Evolutionary conservation across 1,140 invertebrate species (phyloP), one percentile per base, ranked within the genome.

Genomic region (Metaphire vulgaris): DNA sequence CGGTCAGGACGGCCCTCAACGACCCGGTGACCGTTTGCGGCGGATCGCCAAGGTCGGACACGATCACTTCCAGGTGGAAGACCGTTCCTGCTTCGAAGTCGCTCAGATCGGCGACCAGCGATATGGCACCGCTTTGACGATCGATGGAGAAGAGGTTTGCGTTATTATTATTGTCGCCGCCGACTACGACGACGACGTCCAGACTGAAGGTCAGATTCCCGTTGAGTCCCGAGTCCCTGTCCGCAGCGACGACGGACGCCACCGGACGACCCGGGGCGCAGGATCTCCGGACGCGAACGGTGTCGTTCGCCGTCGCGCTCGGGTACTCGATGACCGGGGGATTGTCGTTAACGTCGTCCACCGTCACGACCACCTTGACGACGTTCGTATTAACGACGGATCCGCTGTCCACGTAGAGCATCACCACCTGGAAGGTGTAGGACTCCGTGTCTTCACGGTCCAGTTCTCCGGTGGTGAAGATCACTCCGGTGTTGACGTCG

Each of bases 401-500:
- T 56, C 41, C 21, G 41, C 21, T 56, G 21, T 56, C 41, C 6
- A 12, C 21, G 21, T 56, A 56, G 21, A 12, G 41, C 6, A 21
- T 56, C 41, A 56, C 41, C 6, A 56, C 41, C 6, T 21, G 41
- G 21, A 56, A 56, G 41, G 6, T 56, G 41, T 56, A 56, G 41
- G 21, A 6, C 6, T 70, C 68, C 66, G 79, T 79, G 6, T 78
- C 69, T 93, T 84, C 94, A 89, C 41, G 92, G 86, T 97, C 94
- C 80, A 96, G 88, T 33, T 92, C 91, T 74, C 93, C 93, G 1
- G 93, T 91, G 0, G 95, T 92, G 1, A 92, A 91, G 79, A 98
- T 92, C 0, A 94, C 91, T 0, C 95, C 96, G 0, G 92, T 94
- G n/a, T 90, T 87, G 0, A 92, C 89, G 85, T 97, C 92, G 76